Percentiles rank a stretch among this genome's conserved stretches.
phyloP scores from a whole-genome alignment of 2,797 vertebrate genomes.

The Paguma larvata region DNA sequence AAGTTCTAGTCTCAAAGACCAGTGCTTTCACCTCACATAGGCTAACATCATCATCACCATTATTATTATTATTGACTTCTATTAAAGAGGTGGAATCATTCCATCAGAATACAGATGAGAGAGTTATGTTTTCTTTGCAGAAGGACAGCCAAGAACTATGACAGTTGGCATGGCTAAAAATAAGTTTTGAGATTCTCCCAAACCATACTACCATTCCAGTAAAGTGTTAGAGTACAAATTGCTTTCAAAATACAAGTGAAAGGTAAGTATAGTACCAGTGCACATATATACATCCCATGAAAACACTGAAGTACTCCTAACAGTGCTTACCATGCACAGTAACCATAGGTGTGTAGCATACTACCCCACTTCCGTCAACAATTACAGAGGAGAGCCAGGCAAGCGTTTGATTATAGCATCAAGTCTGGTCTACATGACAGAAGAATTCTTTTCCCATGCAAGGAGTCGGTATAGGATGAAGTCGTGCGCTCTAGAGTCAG shows the following conservation, averaged over 20 bases:
- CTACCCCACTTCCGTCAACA: not conserved
- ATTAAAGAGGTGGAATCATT: conserved; percentile 35
- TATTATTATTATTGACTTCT: not conserved
- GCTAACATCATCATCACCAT: not conserved
- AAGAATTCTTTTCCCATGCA: conserved; percentile 18
- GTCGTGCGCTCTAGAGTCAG: not conserved
- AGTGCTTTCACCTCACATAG: conserved; percentile 27
- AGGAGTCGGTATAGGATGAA: not conserved
- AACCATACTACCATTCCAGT: not conserved
- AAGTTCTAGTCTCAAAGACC: conserved; percentile 36
- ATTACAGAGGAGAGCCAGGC: not conserved
- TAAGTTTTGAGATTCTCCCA: not conserved
- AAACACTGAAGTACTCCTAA: not conserved
- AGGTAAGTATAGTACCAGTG: not conserved
- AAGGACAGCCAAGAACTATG: not conserved
- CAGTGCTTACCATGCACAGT: not conserved
- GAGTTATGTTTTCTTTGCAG: not conserved
- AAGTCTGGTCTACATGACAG: not conserved
- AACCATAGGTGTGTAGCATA: not conserved
- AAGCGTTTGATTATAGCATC: not conserved
- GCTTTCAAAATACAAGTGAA: conserved; percentile 17
- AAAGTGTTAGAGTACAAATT: not conserved
- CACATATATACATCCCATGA: not conserved
- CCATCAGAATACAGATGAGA: conserved; percentile 42
- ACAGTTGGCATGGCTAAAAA: conserved; percentile 39